Percentiles rank a stretch among this genome's conserved stretches.
These are phyloP conservation scores for Hirtodrosophila cameraria DNA, from an alignment of 2,888 invertebrate genomes.

Conservation along the genomic window DNA sequence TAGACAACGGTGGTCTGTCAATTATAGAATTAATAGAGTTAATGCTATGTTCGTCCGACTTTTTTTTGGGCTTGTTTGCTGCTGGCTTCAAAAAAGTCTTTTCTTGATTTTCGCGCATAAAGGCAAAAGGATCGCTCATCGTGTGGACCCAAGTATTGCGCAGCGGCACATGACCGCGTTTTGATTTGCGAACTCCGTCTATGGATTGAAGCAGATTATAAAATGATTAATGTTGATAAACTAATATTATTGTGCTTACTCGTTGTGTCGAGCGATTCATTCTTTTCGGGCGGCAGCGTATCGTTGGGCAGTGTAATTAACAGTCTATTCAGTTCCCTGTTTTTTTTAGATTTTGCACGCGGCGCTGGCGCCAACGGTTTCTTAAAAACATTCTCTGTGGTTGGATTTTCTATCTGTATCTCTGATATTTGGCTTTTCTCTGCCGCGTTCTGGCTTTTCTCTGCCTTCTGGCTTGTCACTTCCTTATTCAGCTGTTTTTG, in stretches of 20 bases:
- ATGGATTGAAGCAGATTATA: not conserved
- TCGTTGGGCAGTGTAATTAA: slow-evolving; percentile 4
- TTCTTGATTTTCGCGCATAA: slow-evolving; percentile 8
- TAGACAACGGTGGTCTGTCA: slow-evolving; percentile 18
- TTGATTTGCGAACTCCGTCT: slow-evolving; percentile 70
- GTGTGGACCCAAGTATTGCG: slow-evolving; percentile 49
- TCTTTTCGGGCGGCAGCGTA: not conserved
- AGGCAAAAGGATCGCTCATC: slow-evolving; percentile 41
- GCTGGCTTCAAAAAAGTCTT: not conserved
- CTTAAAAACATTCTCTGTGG: slow-evolving; percentile 46
- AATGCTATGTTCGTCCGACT: not conserved
- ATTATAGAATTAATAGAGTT: slow-evolving; percentile 3
- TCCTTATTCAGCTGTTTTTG: not conserved
- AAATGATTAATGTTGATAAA: not conserved
- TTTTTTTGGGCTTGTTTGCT: slow-evolving; percentile 9
- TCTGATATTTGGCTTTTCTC: not conserved
- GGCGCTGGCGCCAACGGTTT: slow-evolving; percentile 57
- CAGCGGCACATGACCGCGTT: slow-evolving; percentile 66
- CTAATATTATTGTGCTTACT: slow-evolving; percentile 31
- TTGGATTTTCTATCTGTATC: not conserved
- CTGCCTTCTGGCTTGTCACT: not conserved
- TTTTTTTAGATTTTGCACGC: slow-evolving; percentile 10
- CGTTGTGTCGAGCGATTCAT: not conserved
- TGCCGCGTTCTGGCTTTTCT: not conserved
- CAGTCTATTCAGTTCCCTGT: slow-evolving; percentile 10